Conservation (phyloP, 1,140 invertebrate species). For the Drosophila navojoa region DNA sequence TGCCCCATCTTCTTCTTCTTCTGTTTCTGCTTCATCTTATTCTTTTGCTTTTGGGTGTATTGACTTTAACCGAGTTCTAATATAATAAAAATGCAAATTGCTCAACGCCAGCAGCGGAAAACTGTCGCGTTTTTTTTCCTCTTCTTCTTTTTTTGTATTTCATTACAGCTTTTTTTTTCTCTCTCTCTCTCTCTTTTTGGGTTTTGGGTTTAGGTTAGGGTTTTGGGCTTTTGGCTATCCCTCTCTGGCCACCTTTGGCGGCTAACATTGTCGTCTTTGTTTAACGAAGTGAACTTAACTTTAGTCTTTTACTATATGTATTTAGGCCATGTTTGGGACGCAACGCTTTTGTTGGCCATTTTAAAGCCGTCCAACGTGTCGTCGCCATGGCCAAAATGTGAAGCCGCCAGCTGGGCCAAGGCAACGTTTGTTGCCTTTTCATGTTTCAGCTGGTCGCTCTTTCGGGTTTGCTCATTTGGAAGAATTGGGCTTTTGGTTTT, state of each 20-base stretch:
- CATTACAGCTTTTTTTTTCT: background rate
- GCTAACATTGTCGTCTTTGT: slow-evolving; percentile 17
- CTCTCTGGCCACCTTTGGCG: background rate
- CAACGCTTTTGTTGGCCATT: slow-evolving; percentile 26
- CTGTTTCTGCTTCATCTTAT: background rate
- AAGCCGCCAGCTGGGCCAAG: slow-evolving; percentile 7
- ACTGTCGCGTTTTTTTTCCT: slow-evolving; percentile 23
- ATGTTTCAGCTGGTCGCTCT: slow-evolving; percentile 28
- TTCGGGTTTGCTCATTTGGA: slow-evolving; percentile 63
- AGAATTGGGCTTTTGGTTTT: slow-evolving; percentile 45
- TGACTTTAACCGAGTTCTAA: slow-evolving; percentile 72
- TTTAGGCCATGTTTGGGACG: slow-evolving; percentile 44
- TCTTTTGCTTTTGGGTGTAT: slow-evolving; percentile 51
- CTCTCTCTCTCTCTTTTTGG: background rate
- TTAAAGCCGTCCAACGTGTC: slow-evolving; percentile 28
- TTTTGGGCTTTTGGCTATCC: background rate
- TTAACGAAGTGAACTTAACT: slow-evolving; percentile 69
- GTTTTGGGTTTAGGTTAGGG: no score
- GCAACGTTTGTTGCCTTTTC: slow-evolving; percentile 38
- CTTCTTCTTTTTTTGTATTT: background rate
- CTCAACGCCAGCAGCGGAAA: slow-evolving; percentile 33
- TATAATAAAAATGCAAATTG: slow-evolving; percentile 77
- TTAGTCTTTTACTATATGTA: slow-evolving; percentile 55
- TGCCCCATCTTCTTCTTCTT: background rate
- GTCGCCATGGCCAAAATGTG: slow-evolving; percentile 7